phyloP scores from a whole-genome alignment of 2,797 vertebrate species.

The Enteromius treurensis region DNA sequence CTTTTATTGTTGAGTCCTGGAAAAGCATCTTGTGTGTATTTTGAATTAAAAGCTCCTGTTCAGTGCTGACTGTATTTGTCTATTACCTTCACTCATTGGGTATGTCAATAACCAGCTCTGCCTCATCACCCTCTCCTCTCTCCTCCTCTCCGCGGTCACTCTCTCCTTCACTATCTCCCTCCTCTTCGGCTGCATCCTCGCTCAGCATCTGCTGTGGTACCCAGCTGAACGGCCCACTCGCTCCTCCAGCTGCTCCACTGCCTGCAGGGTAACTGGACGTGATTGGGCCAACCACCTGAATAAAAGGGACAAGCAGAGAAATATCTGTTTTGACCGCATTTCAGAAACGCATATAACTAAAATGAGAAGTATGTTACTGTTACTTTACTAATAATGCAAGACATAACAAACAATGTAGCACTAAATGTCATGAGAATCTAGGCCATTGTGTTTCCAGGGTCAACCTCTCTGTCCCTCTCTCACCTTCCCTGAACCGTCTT shows the following conservation, averaged over 20 bases:
- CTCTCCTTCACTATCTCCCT: slow-evolving; percentile 83
- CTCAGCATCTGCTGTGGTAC: slow-evolving; percentile 92
- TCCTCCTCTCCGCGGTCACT: slow-evolving; percentile 83
- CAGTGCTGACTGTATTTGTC: neutral
- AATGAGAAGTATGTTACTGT: neutral
- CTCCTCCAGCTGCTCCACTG: slow-evolving; percentile 65
- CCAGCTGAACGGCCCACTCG: slow-evolving; percentile 82
- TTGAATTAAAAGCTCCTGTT: neutral
- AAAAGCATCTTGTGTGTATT: neutral
- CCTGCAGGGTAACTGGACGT: slow-evolving; percentile 77
- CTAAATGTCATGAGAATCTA: slow-evolving; percentile 17
- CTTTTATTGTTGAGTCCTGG: neutral
- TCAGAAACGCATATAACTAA: neutral
- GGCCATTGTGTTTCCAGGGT: slow-evolving; percentile 17
- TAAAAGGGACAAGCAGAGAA: neutral
- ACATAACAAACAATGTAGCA: slow-evolving; percentile 1
- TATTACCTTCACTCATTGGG: slow-evolving; percentile 79
- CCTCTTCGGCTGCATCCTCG: slow-evolving; percentile 84
- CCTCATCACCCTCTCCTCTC: slow-evolving; percentile 88
- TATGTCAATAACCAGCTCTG: slow-evolving; percentile 92
- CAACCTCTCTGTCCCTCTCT: slow-evolving; percentile 64
- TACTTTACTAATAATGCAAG: neutral
- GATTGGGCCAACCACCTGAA: slow-evolving; percentile 75
- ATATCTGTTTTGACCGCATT: neutral
- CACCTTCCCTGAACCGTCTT: slow-evolving; percentile 83